Conservation (phyloP, 2,797 vertebrate genomes). For the Notoglanidium macrostoma region DNA sequence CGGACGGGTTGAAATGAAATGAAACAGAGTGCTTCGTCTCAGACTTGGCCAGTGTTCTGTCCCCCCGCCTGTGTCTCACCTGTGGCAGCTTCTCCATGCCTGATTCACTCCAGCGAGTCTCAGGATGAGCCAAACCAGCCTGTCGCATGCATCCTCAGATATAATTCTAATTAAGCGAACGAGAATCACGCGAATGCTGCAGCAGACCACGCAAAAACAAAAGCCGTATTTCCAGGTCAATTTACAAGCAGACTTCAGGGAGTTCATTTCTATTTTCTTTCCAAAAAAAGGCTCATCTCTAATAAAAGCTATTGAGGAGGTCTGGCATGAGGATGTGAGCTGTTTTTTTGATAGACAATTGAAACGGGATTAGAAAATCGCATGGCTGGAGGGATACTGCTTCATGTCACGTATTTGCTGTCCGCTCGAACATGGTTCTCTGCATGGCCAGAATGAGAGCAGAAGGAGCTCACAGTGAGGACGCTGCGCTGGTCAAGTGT, state of each 20-base stretch:
- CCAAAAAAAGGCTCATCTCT: constrained; percentile 12
- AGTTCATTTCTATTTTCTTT: neutral
- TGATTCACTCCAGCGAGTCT: constrained; percentile 4
- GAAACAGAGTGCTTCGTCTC: neutral
- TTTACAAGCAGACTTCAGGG: neutral
- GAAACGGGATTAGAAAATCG: neutral
- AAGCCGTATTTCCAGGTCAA: neutral
- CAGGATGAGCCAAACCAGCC: neutral
- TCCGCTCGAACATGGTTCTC: constrained; percentile 18
- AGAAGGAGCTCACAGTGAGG: constrained; percentile 39
- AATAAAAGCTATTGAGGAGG: constrained; percentile 14
- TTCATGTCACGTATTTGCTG: neutral
- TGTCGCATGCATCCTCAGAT: constrained; percentile 18
- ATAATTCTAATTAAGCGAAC: constrained; percentile 7
- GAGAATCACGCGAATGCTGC: neutral
- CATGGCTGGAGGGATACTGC: neutral
- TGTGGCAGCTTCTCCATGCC: constrained; percentile 12
- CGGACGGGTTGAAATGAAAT: neutral
- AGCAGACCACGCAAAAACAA: constrained; percentile 12
- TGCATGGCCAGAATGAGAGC: constrained; percentile 21
- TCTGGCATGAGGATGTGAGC: constrained; percentile 1
- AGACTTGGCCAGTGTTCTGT: neutral
- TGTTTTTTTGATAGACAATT: constrained; percentile 10
- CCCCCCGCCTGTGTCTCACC: constrained; percentile 5
- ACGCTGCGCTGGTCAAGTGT: neutral